Conservation (phyloP, 2,888 invertebrate genomes). For the Anodontia alba region DNA sequence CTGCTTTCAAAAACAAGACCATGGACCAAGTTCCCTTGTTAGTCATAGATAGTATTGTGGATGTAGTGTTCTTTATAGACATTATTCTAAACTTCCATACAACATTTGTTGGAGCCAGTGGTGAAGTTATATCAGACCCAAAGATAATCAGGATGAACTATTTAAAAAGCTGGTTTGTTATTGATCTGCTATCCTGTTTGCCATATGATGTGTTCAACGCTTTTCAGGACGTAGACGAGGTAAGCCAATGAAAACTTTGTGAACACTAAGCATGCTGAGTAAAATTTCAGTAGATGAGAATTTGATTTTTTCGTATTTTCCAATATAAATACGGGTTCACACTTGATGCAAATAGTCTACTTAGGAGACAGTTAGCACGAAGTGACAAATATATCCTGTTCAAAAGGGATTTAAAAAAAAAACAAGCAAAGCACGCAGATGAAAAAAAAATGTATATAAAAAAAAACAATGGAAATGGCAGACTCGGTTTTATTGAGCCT, state of each 20-base stretch:
- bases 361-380: no score
- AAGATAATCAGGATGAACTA: conserved; percentile 92
- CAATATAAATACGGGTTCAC: no score
- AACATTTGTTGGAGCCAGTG: conserved; percentile 96
- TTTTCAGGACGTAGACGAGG: conserved; percentile 98
- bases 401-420: no score
- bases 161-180: conserved; percentile 99
- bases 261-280: no score
- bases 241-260: conserved; percentile 56
- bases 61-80: conserved; percentile 99
- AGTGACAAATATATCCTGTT: no score
- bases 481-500: no score
- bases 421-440: no score
- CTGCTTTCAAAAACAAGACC: conserved; percentile 99
- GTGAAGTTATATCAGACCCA: conserved; percentile 97
- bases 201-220: conserved; percentile 99
- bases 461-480: no score
- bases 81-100: conserved; percentile 99
- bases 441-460: no score
- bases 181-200: conserved; percentile 99
- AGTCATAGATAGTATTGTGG: conserved; percentile 93
- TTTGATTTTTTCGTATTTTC: no score
- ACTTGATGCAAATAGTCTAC: no score
- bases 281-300: no score
- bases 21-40: conserved; percentile 85